Base-by-base conservation (phyloP, 2,888 invertebrate species). In the Linnaemya tessellans region DNA sequence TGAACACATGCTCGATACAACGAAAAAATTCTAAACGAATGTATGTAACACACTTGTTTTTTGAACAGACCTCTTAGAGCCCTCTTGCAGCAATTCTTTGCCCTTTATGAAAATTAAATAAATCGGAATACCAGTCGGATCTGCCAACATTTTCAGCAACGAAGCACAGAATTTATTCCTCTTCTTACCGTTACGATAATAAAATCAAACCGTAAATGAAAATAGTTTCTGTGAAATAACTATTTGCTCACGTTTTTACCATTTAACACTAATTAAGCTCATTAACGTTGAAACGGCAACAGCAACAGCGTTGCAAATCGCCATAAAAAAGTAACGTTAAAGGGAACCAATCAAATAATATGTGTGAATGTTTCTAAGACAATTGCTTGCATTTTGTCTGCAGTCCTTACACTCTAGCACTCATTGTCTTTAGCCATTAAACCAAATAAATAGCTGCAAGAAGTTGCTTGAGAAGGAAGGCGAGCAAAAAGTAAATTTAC, bases 211-310 rank as follows among this genome's bases (percentile, higher is more conserved):
- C 8, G 43, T 35, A 65, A 80, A 60, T 58, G 56, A 71, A 71
- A 51, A 68, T 30, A 30, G 54, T 68, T 62, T 58, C 20, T 43
- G 25, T 46, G n/a, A 51, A 74, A 35, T 62, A 71, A 65, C 77
- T 78, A 87, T 84, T 82, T 75, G 78, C 80, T 78, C 87, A 87
- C 84, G 85, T 85, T 79, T 82, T 82, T 82, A 82, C 65, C 74
- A 87, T 90, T 90, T 88, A 88, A 89, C 89, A 89, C 88, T 90
- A 90, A 90, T 90, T 90, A 90, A 90, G 90, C 90, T 89, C 89
- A 90, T 90, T 90, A 90, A 88, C 89, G 87, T 86, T 49, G 41
- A 60, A 65, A 71, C 43, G 25, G 54, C 62, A 62, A 68, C 41
- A 79, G 65, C 49, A n/a, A 7, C 30, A 51, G 88, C 75, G 43